phyloP scores from a whole-genome alignment of 1,140 invertebrate genomes.

The Zophobas morio region DNA sequence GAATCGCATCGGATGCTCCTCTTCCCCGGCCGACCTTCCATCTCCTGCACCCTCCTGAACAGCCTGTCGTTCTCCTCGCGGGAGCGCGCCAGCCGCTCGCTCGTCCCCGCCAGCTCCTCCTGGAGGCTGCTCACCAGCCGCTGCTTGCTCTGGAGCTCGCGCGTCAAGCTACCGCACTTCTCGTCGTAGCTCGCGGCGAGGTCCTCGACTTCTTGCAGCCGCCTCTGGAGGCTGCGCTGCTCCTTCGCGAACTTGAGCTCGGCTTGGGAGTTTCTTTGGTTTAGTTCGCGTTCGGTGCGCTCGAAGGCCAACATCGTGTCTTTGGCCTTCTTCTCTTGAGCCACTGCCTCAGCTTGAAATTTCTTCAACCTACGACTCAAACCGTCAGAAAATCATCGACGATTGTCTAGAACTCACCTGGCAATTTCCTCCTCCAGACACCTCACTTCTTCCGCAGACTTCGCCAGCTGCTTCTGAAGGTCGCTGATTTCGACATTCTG shows the following conservation, averaged over 20 bases:
- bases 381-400: background rate
- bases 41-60: constrained; percentile 78
- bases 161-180: constrained; percentile 74
- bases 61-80: constrained; percentile 85
- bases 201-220: constrained; percentile 66
- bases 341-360: constrained; percentile 74
- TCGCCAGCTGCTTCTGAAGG: constrained; percentile 79
- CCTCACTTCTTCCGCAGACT: constrained; percentile 61
- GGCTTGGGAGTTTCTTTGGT: constrained; percentile 77
- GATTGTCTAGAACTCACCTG: constrained; percentile 54
- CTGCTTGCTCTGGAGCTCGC: constrained; percentile 76
- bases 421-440: constrained; percentile 64
- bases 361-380: constrained; percentile 73
- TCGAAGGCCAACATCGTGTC: constrained; percentile 80
- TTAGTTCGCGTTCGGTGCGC: constrained; percentile 80
- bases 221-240: constrained; percentile 69
- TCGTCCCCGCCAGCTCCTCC: constrained; percentile 72
- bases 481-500: constrained; percentile 79
- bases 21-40: constrained; percentile 73
- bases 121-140: constrained; percentile 72
- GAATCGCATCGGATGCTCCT: constrained; percentile 81
- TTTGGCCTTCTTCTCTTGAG: constrained; percentile 79
- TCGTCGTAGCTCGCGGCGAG: constrained; percentile 70
- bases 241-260: constrained; percentile 80
- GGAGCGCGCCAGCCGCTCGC: constrained; percentile 73